Percentiles rank a stretch among this genome's conserved stretches.
Evolutionary conservation across 1,140 invertebrate genomes (phyloP).

Genomic region (Cryptotermes secundus): DNA sequence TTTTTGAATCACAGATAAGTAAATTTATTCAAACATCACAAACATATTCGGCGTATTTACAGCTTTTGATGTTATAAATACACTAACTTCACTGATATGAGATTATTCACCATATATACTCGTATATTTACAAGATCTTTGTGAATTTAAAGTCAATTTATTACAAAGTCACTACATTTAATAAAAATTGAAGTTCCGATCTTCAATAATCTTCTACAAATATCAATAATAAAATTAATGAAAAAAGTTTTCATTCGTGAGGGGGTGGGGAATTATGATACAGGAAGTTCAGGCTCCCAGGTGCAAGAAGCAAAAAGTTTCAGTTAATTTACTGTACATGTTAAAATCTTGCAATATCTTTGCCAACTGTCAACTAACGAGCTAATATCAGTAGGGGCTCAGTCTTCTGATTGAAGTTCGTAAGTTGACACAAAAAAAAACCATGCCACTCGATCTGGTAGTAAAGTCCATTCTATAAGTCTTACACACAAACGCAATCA

Average conservation of each 20-base stretch:
- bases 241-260: not conserved
- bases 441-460: not conserved
- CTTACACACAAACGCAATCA: too few species aligned
- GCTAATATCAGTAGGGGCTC: not conserved
- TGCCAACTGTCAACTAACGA: not conserved
- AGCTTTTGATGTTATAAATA: not conserved
- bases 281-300: not conserved
- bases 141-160: too few species aligned
- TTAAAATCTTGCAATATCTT: not conserved
- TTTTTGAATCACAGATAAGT: conserved; percentile 1
- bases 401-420: not conserved
- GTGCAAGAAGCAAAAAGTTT: not conserved
- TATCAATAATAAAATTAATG: not conserved
- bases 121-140: not conserved
- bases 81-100: not conserved
- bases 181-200: not conserved
- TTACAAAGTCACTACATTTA: not conserved
- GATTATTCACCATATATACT: not conserved
- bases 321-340: not conserved
- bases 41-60: not conserved
- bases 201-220: not conserved
- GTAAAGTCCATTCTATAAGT: not conserved
- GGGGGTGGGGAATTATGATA: not conserved
- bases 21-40: not conserved
- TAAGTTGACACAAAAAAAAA: not conserved